Base-by-base conservation (phyloP, 2,797 vertebrate genomes). In the Pangasius mekongensis region DNA sequence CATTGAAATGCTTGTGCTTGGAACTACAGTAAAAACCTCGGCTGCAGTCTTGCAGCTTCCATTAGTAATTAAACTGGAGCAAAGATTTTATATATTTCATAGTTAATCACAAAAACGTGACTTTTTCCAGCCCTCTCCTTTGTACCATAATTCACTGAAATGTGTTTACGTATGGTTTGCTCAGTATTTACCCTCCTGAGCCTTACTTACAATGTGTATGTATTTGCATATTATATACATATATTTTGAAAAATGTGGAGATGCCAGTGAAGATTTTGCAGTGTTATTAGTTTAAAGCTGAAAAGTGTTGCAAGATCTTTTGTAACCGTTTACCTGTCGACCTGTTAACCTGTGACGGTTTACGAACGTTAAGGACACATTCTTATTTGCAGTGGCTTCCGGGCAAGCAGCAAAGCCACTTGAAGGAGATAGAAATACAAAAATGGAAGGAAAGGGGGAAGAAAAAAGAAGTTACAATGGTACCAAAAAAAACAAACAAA, bases 1-100 rank as follows among this genome's bases (percentile, higher is more conserved):
- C 2, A 43, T 58, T 89, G 58, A 77, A 69, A 71, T 33, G n/a
- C 43, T 84, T 88, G 33, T 54, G 33, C 87, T 83, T 86, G n/a
- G 49, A 77, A 85, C 77, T 58, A n/a, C 52, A 76, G 47, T 62
- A 73, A 58, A 88, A 67, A 18, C 73, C 77, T 84, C 8, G 27
- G 54, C 33, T 87, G 76, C 73, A 54, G 62, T 64, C 64, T 54
- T 87, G 24, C 24, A 66, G 27, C 60, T 64, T n/a, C 36, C 8
- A 11, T 88, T 78, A 3, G 20, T 62, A 30, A 66, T 83, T 76
- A 66, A 83, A 69, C 73, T 58, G 4, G n/a, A 33, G 36, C 8
- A 78, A 36, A 73, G 54, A 64, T 74, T 27, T 30, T 11, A 67
- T 67, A 33, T 24, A 2, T 64, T 43, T 73, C 33, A 47, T 22